Evolutionary conservation across 1,140 invertebrate genomes (phyloP).

Genomic region (Zaprionus nigranus): DNA sequence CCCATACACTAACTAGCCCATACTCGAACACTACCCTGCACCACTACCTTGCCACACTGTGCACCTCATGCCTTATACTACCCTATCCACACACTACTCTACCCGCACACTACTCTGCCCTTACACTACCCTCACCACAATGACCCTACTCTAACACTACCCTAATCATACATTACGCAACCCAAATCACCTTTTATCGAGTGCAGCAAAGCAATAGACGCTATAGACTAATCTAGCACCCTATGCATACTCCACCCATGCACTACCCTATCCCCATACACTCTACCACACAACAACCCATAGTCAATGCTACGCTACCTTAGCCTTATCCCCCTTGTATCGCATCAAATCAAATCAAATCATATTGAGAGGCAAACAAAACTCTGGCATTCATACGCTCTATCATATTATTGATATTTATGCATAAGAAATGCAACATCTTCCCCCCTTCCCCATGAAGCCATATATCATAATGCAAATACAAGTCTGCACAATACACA

Average conservation of each 20-base stretch:
- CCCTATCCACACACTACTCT: no score
- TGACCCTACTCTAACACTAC: no score
- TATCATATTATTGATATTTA: conserved; percentile 43
- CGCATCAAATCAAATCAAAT: conserved; percentile 45
- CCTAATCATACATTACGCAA: no score
- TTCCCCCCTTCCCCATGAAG: not conserved
- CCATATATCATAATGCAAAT: conserved; percentile 17
- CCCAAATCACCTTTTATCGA: no score
- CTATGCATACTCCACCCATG: not conserved
- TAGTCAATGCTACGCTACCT: not conserved
- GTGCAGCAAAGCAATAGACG: not conserved
- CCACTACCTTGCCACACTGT: not conserved
- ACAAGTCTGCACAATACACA: conserved; percentile 1
- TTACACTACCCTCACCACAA: no score
- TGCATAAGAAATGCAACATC: conserved; percentile 40
- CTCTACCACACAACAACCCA: not conserved
- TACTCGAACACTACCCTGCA: not conserved
- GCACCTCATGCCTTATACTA: no score
- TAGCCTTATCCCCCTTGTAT: not conserved
- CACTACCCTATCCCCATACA: not conserved
- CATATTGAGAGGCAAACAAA: conserved; percentile 45
- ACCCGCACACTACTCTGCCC: no score
- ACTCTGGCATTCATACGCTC: conserved; percentile 26
- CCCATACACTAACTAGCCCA: no score
- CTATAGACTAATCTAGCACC: not conserved